Percentiles rank a stretch among this genome's conserved stretches.
phyloP scores from a whole-genome alignment of 92 coral and sea anemone species.

The Blastomussa wellsi region DNA sequence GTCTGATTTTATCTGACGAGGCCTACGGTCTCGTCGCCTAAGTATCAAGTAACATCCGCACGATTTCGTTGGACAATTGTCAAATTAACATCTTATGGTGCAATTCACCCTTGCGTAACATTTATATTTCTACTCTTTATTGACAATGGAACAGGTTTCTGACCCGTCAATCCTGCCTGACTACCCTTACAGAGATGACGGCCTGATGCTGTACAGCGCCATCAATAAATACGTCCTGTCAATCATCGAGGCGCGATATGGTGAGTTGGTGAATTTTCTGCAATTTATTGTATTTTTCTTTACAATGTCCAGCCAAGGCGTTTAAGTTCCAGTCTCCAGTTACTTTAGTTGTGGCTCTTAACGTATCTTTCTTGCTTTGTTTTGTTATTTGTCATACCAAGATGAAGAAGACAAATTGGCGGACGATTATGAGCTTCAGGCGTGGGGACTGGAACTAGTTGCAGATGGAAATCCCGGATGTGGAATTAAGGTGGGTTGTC shows the following conservation, averaged over 20 bases:
- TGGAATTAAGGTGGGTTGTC: slow-evolving; percentile 76
- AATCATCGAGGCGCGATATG: slow-evolving; percentile 72
- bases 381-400: slow-evolving; percentile 6
- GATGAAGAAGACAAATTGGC: slow-evolving; percentile 59
- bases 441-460: slow-evolving; percentile 82
- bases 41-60: too few relatives aligned
- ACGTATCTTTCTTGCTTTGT: not conserved
- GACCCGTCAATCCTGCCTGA: slow-evolving; percentile 80
- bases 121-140: not conserved
- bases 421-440: slow-evolving; percentile 83
- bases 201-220: slow-evolving; percentile 74
- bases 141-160: slow-evolving; percentile 55
- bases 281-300: not conserved
- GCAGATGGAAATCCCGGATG: slow-evolving; percentile 87
- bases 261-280: slow-evolving; percentile 46
- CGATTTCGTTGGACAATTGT: too few relatives aligned
- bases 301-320: too few relatives aligned
- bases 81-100: too few relatives aligned
- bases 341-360: not conserved
- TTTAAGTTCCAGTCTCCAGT: too few relatives aligned
- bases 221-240: slow-evolving; percentile 74
- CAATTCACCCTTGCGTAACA: too few relatives aligned
- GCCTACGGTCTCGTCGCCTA: too few relatives aligned
- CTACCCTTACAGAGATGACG: slow-evolving; percentile 96
- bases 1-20: too few relatives aligned